A percentile compares a stretch with the other conserved stretches of the same genome.
Evolutionary conservation across 2,888 invertebrate species (phyloP).

Genomic region (Monoplex corrugatus): DNA sequence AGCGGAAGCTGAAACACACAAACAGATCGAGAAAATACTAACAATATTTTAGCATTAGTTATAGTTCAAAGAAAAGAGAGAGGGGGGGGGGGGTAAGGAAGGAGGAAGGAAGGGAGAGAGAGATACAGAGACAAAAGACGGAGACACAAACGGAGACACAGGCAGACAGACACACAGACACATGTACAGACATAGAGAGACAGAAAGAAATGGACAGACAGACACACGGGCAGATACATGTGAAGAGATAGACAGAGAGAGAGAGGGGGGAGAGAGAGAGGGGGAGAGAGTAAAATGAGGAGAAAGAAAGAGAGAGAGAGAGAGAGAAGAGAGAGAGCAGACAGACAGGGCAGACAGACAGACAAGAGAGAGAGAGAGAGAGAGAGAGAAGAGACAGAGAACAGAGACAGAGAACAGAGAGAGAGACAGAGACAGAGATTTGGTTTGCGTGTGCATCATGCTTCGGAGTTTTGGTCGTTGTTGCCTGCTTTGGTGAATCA

Average conservation of each 20-base stretch:
- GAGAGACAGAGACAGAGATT: neutral
- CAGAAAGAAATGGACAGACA: neutral
- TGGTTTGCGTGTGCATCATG: too few relatives aligned
- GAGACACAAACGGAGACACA: neutral
- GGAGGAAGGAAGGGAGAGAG: neutral
- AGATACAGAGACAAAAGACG: too few relatives aligned
- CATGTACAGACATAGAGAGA: too few relatives aligned
- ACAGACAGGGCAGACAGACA: too few relatives aligned
- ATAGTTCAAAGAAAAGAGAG: neutral
- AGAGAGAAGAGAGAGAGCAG: neutral
- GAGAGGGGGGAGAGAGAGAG: constrained; percentile 16
- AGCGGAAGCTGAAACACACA: constrained; percentile 64
- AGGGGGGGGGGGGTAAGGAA: neutral
- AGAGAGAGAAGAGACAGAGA: too few relatives aligned
- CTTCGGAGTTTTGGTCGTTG: too few relatives aligned
- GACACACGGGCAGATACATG: neutral
- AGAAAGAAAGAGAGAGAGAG: neutral
- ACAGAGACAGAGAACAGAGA: neutral
- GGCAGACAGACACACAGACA: neutral
- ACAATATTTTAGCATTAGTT: neutral
- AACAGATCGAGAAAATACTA: neutral
- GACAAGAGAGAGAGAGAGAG: too few relatives aligned
- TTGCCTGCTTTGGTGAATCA: too few relatives aligned
- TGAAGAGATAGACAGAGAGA: too few relatives aligned
- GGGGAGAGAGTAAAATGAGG: neutral